Conservation (phyloP, 2,888 invertebrate genomes). For the Hypomecis atomaria region DNA sequence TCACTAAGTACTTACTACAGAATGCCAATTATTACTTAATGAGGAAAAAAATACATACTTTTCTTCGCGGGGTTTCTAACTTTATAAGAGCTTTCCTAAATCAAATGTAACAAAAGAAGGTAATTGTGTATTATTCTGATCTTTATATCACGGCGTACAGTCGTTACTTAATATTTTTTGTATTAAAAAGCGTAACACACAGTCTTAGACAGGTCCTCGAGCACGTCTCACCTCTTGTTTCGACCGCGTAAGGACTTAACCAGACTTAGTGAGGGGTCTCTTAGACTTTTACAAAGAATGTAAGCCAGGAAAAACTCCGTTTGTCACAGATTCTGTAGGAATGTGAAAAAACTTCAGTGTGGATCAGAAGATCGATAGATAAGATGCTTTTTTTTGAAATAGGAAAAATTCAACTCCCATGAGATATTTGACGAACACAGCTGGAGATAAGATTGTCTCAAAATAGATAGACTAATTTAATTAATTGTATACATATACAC, state of each 20-base stretch:
- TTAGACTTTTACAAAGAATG: conserved; percentile 9
- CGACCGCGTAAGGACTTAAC: conserved; percentile 43
- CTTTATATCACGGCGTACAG: background rate
- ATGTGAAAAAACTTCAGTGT: background rate
- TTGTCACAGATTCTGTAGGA: background rate
- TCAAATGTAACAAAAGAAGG: too few relatives aligned
- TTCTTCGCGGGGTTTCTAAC: too few relatives aligned
- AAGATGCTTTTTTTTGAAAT: background rate
- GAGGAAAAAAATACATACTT: too few relatives aligned
- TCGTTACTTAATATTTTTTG: conserved; percentile 13
- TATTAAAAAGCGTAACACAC: conserved; percentile 17
- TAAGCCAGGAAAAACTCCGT: background rate
- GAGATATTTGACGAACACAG: too few relatives aligned
- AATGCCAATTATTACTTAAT: too few relatives aligned
- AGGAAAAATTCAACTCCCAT: too few relatives aligned
- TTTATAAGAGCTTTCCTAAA: too few relatives aligned
- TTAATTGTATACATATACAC: too few relatives aligned
- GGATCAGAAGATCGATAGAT: background rate
- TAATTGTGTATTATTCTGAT: background rate
- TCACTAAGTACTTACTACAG: too few relatives aligned
- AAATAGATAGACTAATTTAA: too few relatives aligned
- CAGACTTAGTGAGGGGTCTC: conserved; percentile 34
- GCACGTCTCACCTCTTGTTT: conserved; percentile 51
- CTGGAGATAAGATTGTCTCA: too few relatives aligned
- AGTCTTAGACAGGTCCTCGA: conserved; percentile 42